Base-by-base conservation (phyloP, 2,113 vertebrate genomes). In the pig (Sus scrofa) region DNA sequence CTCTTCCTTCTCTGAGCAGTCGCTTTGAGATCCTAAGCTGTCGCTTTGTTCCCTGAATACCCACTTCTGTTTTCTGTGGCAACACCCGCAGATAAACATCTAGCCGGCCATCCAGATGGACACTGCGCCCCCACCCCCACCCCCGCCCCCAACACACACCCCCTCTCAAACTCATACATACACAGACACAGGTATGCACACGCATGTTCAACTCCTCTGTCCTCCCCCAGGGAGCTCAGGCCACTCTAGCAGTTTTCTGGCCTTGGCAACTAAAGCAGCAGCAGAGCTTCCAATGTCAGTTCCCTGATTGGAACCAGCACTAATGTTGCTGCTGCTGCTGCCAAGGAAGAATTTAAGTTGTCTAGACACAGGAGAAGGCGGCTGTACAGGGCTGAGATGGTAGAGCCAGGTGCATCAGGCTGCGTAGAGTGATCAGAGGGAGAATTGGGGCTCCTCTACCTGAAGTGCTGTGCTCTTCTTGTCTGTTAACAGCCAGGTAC, bases 11-110 rank as follows among this genome's bases (percentile, higher is more conserved):
- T 30, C 54, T 62, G 44, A 75, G 68, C 56, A 5, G 34, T 24
- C 68, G 77, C 82, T 68, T 10, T 19, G 85, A 92, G 56, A 74
- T 68, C 68, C 67, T 34, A 7, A 77, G 50, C 89, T 91, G 78
- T 27, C 44, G 26, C 79, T 95, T 84, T 50, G 44, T 60, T 89
- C 82, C 88, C 92, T 93, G 67, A 90, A 92, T 87, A 89, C 65
- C 82, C 86, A 65, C 63, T 91, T 97, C 86, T 94, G 70, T 92
- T 85, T 96, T 92, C 63, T 56, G 77, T 67, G 82, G 70, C 67
- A 75, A 68, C 54, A 77, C 70, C 82, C 81, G 86, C 79, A 86
- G 37, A 75, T 82, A 67, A 89, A 93, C 67, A 83, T 71, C 58
- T 71, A 70, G 86, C 87, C 0, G 0, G 7, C 14, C 32, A 65